Conservation (phyloP, 2,888 invertebrate species). For the Andrena dorsata region DNA sequence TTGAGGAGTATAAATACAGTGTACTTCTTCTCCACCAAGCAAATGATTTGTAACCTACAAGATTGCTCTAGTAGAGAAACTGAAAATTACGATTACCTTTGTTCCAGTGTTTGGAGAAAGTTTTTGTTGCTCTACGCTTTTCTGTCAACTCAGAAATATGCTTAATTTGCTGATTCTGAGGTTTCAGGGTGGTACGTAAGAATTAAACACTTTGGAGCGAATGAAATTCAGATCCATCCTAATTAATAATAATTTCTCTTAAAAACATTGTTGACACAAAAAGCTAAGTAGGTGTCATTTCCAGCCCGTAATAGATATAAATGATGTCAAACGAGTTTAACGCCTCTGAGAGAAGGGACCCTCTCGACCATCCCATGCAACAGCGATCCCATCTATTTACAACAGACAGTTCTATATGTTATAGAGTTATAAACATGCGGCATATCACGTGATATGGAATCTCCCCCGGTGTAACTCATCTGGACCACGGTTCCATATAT, state of each 20-base stretch:
- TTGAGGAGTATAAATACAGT: background rate
- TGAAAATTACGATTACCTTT: background rate
- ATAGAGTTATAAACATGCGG: constrained; percentile 61
- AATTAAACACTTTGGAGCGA: too few relatives aligned
- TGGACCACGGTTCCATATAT: constrained; percentile 52
- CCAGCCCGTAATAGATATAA: background rate
- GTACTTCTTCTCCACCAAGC: background rate
- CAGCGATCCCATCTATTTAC: constrained; percentile 51
- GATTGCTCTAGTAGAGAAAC: background rate
- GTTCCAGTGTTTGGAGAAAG: background rate
- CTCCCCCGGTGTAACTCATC: constrained; percentile 63
- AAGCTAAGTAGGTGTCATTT: too few relatives aligned
- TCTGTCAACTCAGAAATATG: too few relatives aligned
- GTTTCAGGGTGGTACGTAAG: too few relatives aligned
- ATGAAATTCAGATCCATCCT: too few relatives aligned
- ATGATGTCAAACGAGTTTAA: background rate
- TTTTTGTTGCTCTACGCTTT: too few relatives aligned
- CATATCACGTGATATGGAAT: constrained; percentile 65
- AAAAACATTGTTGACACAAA: too few relatives aligned
- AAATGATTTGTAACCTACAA: background rate
- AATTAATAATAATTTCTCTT: too few relatives aligned
- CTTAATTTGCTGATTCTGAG: too few relatives aligned
- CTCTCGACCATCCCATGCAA: background rate
- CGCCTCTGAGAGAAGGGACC: background rate
- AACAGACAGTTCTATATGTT: constrained; percentile 36